A percentile compares a stretch with the other conserved stretches of the same genome.
phyloP scores from a whole-genome alignment of 2,888 invertebrate species.

The Polylopha cassiicola region DNA sequence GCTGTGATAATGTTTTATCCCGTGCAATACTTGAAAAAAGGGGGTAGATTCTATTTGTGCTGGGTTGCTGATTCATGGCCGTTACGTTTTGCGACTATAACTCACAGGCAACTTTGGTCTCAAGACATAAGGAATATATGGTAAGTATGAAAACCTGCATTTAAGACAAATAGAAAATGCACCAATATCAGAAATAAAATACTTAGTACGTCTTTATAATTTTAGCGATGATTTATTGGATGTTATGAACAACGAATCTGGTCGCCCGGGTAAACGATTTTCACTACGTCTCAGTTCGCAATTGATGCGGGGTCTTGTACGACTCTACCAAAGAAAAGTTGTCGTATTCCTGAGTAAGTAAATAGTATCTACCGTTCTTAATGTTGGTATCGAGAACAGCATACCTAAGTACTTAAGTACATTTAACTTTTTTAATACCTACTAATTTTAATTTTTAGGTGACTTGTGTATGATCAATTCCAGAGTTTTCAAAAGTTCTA shows the following conservation, averaged over 20 bases:
- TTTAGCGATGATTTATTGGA: slow-evolving; percentile 55
- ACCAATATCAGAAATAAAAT: background rate
- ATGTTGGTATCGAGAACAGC: too few relatives aligned
- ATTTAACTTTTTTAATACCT: background rate
- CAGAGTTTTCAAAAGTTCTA: slow-evolving; percentile 46
- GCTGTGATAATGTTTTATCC: slow-evolving; percentile 60
- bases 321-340: slow-evolving; percentile 59
- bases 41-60: slow-evolving; percentile 64
- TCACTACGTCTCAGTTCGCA: slow-evolving; percentile 65
- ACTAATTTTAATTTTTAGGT: slow-evolving; percentile 38
- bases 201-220: slow-evolving; percentile 22
- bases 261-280: slow-evolving; percentile 54
- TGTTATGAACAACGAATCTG: slow-evolving; percentile 60
- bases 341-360: slow-evolving; percentile 48
- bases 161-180: background rate
- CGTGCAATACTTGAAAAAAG: slow-evolving; percentile 52
- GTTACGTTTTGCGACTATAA: slow-evolving; percentile 54
- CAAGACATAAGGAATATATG: slow-evolving; percentile 61
- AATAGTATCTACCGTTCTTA: background rate
- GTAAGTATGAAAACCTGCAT: slow-evolving; percentile 34
- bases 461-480: slow-evolving; percentile 64
- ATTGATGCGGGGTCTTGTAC: slow-evolving; percentile 56
- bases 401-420: background rate
- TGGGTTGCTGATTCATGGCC: slow-evolving; percentile 73
- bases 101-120: slow-evolving; percentile 57